phyloP scores from a whole-genome alignment of 2,797 vertebrate genomes.

The Gallinago stenura region DNA sequence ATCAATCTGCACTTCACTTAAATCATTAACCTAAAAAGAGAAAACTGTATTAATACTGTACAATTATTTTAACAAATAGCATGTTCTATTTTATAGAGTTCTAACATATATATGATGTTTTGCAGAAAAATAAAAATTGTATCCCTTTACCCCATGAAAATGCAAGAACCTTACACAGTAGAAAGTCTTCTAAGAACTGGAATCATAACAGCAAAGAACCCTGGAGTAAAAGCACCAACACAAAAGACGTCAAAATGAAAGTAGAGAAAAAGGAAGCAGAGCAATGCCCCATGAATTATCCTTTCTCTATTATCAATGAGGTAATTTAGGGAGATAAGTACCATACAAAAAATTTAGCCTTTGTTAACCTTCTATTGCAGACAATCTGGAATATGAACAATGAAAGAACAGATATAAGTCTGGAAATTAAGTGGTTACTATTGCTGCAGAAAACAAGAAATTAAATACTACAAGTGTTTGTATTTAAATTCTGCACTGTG shows the following conservation, averaged over 20 bases:
- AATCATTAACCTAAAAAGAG: constrained; percentile 78
- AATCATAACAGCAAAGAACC: too few species aligned
- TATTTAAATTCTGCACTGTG: neutral
- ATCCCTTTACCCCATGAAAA: neutral
- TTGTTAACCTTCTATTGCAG: neutral
- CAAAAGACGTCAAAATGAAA: too few species aligned
- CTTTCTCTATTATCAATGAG: neutral
- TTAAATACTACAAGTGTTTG: neutral
- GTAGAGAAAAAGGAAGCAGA: too few species aligned
- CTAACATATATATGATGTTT: neutral
- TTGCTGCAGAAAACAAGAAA: neutral
- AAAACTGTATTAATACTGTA: neutral
- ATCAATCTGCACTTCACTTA: constrained; percentile 81
- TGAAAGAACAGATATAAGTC: neutral
- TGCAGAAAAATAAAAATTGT: neutral
- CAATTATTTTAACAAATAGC: neutral
- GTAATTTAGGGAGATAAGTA: neutral
- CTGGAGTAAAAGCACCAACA: too few species aligned
- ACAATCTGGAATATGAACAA: neutral
- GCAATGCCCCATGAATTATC: too few species aligned
- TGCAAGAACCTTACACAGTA: neutral
- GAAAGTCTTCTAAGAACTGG: too few species aligned
- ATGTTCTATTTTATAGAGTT: neutral
- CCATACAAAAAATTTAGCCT: neutral
- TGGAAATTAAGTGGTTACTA: neutral